phyloP scores from a whole-genome alignment of 2,797 vertebrate species.

The Myotis daubentonii region DNA sequence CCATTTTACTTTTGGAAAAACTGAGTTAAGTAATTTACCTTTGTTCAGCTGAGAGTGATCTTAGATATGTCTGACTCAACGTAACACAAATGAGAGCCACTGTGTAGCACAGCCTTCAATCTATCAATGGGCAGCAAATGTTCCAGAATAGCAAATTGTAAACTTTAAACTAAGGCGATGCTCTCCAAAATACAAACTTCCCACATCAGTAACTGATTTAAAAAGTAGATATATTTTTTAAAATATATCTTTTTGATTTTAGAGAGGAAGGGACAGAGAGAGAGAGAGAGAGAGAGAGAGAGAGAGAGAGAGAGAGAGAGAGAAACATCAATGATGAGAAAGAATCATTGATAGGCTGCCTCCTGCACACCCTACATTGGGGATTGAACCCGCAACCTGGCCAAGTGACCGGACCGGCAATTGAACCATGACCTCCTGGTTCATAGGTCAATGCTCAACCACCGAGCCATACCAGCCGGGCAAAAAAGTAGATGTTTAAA shows the following conservation, averaged over 20 bases:
- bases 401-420: too few relatives aligned
- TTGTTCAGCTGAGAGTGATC: background rate
- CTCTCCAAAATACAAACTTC: conserved; percentile 19
- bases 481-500: background rate
- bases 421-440: too few relatives aligned
- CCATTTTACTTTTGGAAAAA: conserved; percentile 25
- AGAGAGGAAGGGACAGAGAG: too few relatives aligned
- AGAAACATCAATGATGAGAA: too few relatives aligned
- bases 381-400: too few relatives aligned
- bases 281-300: too few relatives aligned
- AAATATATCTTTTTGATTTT: too few relatives aligned
- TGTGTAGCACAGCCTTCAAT: background rate
- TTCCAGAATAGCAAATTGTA: background rate
- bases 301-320: too few relatives aligned
- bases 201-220: background rate
- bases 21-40: background rate
- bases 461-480: too few relatives aligned
- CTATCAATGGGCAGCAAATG: background rate
- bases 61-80: background rate
- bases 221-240: background rate
- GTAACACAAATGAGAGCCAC: background rate
- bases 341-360: too few relatives aligned
- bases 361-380: too few relatives aligned
- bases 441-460: too few relatives aligned
- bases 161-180: background rate